phyloP scores from a whole-genome alignment of 1,140 invertebrate genomes.

The Hycleus cichorii region DNA sequence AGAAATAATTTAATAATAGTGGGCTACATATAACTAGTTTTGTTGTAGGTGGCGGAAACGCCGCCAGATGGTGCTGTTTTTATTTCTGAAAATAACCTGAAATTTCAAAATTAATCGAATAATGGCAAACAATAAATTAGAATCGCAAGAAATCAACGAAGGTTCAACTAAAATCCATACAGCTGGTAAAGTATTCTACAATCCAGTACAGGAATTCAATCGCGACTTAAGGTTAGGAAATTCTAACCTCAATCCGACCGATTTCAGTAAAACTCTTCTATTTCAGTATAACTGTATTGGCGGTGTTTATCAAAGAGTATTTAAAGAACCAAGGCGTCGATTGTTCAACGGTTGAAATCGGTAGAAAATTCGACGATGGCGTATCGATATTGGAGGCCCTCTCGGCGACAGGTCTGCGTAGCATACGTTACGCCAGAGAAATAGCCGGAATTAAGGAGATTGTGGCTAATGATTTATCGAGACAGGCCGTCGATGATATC shows the following conservation, averaged over 20 bases:
- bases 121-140: not conserved
- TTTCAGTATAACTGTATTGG: slow-evolving; percentile 53
- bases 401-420: slow-evolving; percentile 89
- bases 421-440: slow-evolving; percentile 95
- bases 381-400: slow-evolving; percentile 85
- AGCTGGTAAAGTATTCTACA: slow-evolving; percentile 83
- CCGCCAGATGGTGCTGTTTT: too few relatives aligned
- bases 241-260: slow-evolving; percentile 16
- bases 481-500: slow-evolving; percentile 79
- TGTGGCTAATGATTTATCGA: slow-evolving; percentile 91
- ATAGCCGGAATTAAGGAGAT: slow-evolving; percentile 73
- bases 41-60: too few relatives aligned
- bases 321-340: slow-evolving; percentile 16
- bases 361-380: slow-evolving; percentile 45
- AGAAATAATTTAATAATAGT: too few relatives aligned
- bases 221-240: slow-evolving; percentile 74
- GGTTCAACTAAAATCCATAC: slow-evolving; percentile 68
- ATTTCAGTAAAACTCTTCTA: slow-evolving; percentile 5
- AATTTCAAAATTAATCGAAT: too few relatives aligned
- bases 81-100: too few relatives aligned
- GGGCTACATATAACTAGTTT: too few relatives aligned
- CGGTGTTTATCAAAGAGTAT: slow-evolving; percentile 48
- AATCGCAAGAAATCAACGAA: slow-evolving; percentile 49
- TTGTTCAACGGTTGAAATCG: slow-evolving; percentile 1
- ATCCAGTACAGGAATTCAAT: slow-evolving; percentile 97